Conservation (phyloP, 2,113 vertebrate species). For the Halichoeres trimaculatus region DNA sequence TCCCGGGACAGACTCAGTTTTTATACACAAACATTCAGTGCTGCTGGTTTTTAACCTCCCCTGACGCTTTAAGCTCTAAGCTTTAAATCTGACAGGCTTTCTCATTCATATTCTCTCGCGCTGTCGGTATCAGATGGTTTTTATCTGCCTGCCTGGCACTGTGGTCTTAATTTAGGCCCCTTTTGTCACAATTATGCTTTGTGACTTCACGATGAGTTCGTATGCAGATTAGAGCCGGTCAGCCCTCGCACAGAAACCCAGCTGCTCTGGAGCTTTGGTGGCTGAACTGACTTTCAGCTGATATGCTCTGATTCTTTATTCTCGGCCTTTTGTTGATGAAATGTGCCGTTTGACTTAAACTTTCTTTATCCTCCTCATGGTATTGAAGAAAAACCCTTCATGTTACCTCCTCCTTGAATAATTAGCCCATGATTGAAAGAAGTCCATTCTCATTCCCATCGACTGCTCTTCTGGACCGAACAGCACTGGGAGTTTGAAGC, state of each 20-base stretch:
- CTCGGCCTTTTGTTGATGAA: too few relatives aligned
- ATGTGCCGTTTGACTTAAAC: too few relatives aligned
- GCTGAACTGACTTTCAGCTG: neutral
- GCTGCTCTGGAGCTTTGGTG: neutral
- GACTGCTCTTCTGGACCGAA: too few relatives aligned
- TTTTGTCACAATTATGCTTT: neutral
- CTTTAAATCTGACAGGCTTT: neutral
- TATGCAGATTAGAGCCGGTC: neutral
- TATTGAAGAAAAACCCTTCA: too few relatives aligned
- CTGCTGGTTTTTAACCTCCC: neutral
- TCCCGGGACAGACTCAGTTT: neutral
- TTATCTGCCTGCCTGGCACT: too few relatives aligned
- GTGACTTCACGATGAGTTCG: neutral
- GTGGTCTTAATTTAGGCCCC: neutral
- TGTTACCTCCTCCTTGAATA: too few relatives aligned
- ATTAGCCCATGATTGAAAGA: too few relatives aligned
- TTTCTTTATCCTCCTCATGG: too few relatives aligned
- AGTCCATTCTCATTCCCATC: too few relatives aligned
- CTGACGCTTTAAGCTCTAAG: neutral
- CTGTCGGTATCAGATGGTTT: neutral
- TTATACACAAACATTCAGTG: neutral
- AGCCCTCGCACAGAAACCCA: neutral
- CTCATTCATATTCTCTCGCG: neutral
- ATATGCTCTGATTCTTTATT: too few relatives aligned
- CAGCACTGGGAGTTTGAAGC: too few relatives aligned